Conservation (phyloP, 2,113 vertebrate genomes). For the Odocoileus virginianus region DNA sequence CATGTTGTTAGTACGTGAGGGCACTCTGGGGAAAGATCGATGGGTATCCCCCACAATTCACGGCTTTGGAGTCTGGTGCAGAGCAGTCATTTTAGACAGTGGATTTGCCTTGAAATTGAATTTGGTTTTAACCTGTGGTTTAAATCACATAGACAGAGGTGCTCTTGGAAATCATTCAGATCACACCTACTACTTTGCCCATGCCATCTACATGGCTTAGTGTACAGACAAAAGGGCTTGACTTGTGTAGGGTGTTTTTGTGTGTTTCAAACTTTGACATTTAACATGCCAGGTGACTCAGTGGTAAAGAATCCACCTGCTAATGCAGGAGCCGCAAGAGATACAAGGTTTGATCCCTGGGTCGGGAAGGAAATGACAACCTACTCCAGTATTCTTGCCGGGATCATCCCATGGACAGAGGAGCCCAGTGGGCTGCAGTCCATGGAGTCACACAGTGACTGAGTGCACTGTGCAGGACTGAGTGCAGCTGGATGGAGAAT, state of each 20-base stretch:
- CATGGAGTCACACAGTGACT: background rate
- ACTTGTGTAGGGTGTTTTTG: background rate
- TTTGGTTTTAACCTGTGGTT: background rate
- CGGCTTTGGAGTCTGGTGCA: background rate
- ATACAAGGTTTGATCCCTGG: background rate
- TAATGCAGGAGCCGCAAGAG: background rate
- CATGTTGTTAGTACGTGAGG: background rate
- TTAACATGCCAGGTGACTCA: background rate
- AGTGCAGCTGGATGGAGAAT: background rate
- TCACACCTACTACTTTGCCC: background rate
- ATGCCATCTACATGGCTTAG: background rate
- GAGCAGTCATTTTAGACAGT: background rate
- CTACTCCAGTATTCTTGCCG: background rate
- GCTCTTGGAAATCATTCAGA: background rate
- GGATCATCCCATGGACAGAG: background rate
- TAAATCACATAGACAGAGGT: background rate
- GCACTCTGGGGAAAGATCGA: background rate
- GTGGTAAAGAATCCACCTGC: background rate
- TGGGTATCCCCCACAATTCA: background rate
- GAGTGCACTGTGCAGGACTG: background rate
- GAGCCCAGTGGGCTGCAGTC: background rate
- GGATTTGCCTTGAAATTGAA: constrained; percentile 11
- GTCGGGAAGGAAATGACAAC: background rate
- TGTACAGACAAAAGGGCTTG: background rate
- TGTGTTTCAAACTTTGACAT: background rate